Base-by-base conservation (phyloP, 2,113 vertebrate species). In the Empidonax traillii region DNA sequence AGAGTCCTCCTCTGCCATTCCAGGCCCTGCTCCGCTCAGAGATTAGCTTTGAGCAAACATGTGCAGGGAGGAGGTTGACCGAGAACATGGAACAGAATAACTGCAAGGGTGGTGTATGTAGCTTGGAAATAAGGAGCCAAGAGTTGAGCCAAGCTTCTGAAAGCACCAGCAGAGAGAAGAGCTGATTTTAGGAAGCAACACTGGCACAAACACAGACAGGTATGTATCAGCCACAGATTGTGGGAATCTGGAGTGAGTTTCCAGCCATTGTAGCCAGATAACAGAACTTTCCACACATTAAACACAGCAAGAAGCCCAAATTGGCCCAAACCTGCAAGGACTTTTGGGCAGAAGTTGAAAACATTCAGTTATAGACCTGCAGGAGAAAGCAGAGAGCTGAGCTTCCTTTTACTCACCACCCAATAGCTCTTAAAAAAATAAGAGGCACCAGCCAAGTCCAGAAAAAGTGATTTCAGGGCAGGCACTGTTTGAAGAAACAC, bases 51-150 rank as follows among this genome's bases (percentile, higher is more conserved):
- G 43, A 78, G 53, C 47, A 59, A 76, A 93, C 17, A 18, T 0
- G 0, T 0, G 28, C 30, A 33, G 18, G 8, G 25, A 63, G 30
- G 44, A 83, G 44, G 46, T 22, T 0, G 0, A 67, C 22, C 43
- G 16, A 73, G 17, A 79, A n/a, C 47, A 11, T 2, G 35, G 81
- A n/a, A n/a, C 58, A 74, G 21, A 59, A 19, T 3, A 27, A 46
- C 65, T 13, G 31, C 25, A 25, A n/a, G 39, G 37, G 3, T 49
- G 31, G 35, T 0, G 1, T 4, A 11, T 0, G 2, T 3, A 8
- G 35, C 9, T 73, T 30, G 68, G 25, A 65, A 84, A 46, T 0
- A 39, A 73, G 53, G 17, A 91, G 68, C 62, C n/a, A 47, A 27
- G 53, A 73, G 11, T 0, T 15, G 14, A 53, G 67, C 3, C 56